These are phyloP conservation scores for Chymomyza amoena DNA, from an alignment of 2,888 invertebrate genomes.

Conservation along the genomic window DNA sequence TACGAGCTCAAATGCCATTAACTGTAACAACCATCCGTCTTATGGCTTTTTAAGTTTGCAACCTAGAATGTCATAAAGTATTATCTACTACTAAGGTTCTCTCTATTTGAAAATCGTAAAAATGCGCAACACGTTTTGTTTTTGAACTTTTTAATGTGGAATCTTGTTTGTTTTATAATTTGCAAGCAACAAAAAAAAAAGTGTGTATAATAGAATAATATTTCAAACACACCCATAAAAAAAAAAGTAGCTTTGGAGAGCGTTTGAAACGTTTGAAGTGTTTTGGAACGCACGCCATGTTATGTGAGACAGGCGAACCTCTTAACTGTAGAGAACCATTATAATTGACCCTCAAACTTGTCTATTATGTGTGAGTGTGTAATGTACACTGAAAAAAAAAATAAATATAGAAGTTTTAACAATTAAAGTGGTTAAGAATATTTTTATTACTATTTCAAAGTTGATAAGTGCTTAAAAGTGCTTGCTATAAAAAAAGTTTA, in stretches of 20 bases:
- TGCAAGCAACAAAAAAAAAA: background rate
- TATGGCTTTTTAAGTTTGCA: conserved; percentile 29
- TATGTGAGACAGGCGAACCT: conserved; percentile 24
- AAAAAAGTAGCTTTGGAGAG: background rate
- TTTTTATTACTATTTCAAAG: too few relatives aligned
- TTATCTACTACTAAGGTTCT: conserved; percentile 52
- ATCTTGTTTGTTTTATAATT: conserved; percentile 33
- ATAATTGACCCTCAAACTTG: conserved; percentile 64
- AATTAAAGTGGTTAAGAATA: too few relatives aligned
- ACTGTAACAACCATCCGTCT: conserved; percentile 55
- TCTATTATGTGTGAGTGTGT: conserved; percentile 29
- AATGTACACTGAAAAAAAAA: background rate
- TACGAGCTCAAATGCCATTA: conserved; percentile 57
- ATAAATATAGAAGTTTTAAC: too few relatives aligned
- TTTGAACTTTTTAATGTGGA: background rate
- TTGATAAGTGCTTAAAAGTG: too few relatives aligned
- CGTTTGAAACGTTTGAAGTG: background rate
- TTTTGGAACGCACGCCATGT: background rate
- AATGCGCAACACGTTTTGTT: conserved; percentile 16
- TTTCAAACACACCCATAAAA: conserved; percentile 40
- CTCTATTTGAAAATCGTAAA: background rate
- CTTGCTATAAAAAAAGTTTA: too few relatives aligned
- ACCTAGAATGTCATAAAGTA: conserved; percentile 62
- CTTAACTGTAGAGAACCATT: conserved; percentile 44
- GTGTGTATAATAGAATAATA: conserved; percentile 21